Evolutionary conservation across 2,888 invertebrate genomes (phyloP).

Genomic region (Sclerodermus sp.): DNA sequence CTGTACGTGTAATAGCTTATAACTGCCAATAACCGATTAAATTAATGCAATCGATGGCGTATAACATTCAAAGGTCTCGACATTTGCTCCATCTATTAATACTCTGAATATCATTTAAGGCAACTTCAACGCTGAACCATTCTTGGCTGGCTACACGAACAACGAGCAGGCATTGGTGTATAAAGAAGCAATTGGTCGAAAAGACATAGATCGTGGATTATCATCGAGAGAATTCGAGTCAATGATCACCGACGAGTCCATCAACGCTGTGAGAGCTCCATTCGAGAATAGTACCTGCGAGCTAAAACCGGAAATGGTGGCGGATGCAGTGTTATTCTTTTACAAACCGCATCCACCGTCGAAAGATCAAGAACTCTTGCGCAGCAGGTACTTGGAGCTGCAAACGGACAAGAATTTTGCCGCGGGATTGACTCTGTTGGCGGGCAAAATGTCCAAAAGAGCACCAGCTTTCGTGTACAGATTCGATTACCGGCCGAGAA

Average conservation of each 20-base stretch:
- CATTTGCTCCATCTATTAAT: no score
- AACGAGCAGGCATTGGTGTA: constrained; percentile 76
- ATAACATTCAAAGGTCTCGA: no score
- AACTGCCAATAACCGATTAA: no score
- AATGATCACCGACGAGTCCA: constrained; percentile 63
- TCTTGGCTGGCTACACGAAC: constrained; percentile 77
- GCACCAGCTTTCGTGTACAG: constrained; percentile 64
- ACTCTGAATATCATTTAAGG: background rate
- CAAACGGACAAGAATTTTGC: constrained; percentile 76
- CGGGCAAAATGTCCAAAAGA: constrained; percentile 66
- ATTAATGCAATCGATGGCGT: no score
- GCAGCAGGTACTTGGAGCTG: constrained; percentile 71
- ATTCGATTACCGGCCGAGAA: constrained; percentile 72
- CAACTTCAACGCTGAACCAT: constrained; percentile 67
- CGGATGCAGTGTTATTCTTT: constrained; percentile 76
- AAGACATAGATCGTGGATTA: constrained; percentile 65
- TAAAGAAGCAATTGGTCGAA: constrained; percentile 61
- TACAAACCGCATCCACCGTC: constrained; percentile 72
- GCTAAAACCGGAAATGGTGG: constrained; percentile 48
- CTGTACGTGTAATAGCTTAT: no score
- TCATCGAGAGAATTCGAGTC: constrained; percentile 65
- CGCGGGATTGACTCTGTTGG: constrained; percentile 71
- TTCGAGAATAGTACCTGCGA: constrained; percentile 53
- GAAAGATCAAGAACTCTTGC: constrained; percentile 64
- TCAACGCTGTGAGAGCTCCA: constrained; percentile 28